phyloP scores from a whole-genome alignment of 2,113 vertebrate genomes.

The Scomber colias region DNA sequence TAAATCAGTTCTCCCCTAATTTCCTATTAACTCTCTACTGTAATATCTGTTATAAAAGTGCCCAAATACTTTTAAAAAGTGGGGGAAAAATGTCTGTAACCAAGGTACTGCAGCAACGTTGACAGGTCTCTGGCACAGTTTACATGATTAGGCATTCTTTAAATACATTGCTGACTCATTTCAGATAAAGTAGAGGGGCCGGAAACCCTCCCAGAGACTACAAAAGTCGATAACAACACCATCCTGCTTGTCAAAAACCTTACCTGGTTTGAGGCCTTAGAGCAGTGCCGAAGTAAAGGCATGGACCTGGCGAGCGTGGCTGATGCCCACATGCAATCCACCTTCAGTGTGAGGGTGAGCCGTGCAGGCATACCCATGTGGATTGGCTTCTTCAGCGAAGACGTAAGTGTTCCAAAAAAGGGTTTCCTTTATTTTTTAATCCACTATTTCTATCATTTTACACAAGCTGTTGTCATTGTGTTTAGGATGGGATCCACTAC shows the following conservation, averaged over 20 bases:
- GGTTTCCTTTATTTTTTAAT: neutral
- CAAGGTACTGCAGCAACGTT: neutral
- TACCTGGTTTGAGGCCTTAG: conserved; percentile 89
- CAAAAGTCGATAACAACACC: conserved; percentile 84
- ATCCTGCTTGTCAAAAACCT: conserved; percentile 88
- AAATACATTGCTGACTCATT: conserved; percentile 3
- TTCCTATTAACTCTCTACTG: neutral
- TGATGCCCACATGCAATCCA: conserved; percentile 88
- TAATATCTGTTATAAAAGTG: neutral
- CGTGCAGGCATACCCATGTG: conserved; percentile 85
- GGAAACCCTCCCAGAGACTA: conserved; percentile 43
- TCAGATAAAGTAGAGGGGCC: conserved; percentile 75
- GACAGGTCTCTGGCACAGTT: neutral
- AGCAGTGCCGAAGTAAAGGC: conserved; percentile 79
- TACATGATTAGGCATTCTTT: neutral
- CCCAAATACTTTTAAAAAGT: too few relatives aligned
- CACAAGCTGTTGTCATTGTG: neutral
- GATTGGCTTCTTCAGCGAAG: conserved; percentile 93
- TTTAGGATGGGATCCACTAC: conserved; percentile 90
- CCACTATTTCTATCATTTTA: neutral
- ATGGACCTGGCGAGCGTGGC: conserved; percentile 92
- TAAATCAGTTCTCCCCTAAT: too few relatives aligned
- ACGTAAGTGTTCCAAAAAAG: conserved; percentile 82
- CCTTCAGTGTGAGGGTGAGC: conserved; percentile 85
- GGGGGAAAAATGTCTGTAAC: too few relatives aligned